phyloP scores from a whole-genome alignment of 2,113 vertebrate genomes.

The Misgurnus mizolepis region DNA sequence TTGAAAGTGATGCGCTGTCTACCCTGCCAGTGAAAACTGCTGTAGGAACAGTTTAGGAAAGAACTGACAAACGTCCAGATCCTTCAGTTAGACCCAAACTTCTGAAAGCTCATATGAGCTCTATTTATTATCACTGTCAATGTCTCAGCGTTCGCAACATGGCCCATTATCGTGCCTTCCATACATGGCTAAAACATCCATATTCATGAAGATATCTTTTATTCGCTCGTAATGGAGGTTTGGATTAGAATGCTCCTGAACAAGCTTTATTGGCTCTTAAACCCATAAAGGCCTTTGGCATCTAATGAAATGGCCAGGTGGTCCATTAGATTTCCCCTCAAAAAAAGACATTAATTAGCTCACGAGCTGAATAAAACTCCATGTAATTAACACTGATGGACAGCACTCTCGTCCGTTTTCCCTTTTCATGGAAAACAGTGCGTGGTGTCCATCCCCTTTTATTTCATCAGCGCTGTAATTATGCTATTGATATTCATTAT shows the following conservation, averaged over 20 bases:
- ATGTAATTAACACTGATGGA: constrained; percentile 61
- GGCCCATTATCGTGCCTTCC: background rate
- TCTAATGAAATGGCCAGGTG: constrained; percentile 64
- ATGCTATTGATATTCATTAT: constrained; percentile 60
- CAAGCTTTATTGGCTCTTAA: constrained; percentile 51
- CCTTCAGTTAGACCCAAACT: background rate
- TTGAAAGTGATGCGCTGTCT: constrained; percentile 64
- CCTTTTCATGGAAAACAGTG: constrained; percentile 47
- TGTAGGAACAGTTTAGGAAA: constrained; percentile 54
- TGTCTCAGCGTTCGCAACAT: background rate
- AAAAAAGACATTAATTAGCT: constrained; percentile 70
- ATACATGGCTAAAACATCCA: constrained; percentile 42
- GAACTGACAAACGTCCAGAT: constrained; percentile 50
- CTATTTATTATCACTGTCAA: background rate
- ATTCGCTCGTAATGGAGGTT: constrained; percentile 40
- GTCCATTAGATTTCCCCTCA: constrained; percentile 58
- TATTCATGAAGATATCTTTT: constrained; percentile 48
- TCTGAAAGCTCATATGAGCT: constrained; percentile 5
- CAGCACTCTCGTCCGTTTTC: constrained; percentile 29
- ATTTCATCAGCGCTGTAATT: constrained; percentile 56
- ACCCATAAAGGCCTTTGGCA: constrained; percentile 45
- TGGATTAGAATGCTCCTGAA: constrained; percentile 46
- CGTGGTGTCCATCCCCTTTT: constrained; percentile 59
- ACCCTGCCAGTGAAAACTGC: constrained; percentile 64
- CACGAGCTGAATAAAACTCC: constrained; percentile 65